Base-by-base conservation (phyloP, 2,113 vertebrate species). In the Chlamydotis undulata region DNA sequence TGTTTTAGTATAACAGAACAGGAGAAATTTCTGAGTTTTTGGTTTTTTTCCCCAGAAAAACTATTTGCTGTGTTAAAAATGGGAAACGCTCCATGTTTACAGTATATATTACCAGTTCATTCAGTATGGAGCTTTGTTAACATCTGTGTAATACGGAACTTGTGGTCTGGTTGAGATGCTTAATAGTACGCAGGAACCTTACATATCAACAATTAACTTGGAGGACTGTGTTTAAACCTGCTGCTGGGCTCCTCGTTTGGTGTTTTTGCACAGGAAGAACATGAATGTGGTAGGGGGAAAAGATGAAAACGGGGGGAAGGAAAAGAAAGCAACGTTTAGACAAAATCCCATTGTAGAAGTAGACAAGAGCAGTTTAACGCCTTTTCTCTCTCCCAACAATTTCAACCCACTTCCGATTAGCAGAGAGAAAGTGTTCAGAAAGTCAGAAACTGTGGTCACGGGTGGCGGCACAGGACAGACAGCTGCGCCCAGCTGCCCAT, bases 271-370 rank as follows among this genome's bases (percentile, higher is more conserved):
- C 21, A 39, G 6, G 21, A 53, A 43, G 31, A 64, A 33, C 7
- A 10, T 3, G 19, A 50, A 55, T 1, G 21, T 11, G 22, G 50
- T 1, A 21, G 18, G 2, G 2, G 19, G 2, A 8, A 61, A 70
- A 14, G 5, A 71, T 1, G 5, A 76, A 52, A 74, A 61, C 3
- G 10, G 22, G 19, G 4, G 23, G 31, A 47, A 0, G 28, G 21
- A 22, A 8, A 13, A 65, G 10, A 3, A 23, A 23, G 19, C 23
- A 39, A 10, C 4, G 16, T 29, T 55, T n/a, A 15, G 4, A 33
- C 19, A 67, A 10, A 43, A 43, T 15, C 41, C 41, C 15, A 7
- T 0, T 2, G 24, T 1, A 28, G 13, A 45, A 73, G 43, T 4
- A 68, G 10, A 16, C 12, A 17, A 28, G 21, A n/a, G 64, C 41